These are phyloP conservation scores for Enteromius paludinosus DNA, from an alignment of 2,797 vertebrate species.

Conservation along the genomic window DNA sequence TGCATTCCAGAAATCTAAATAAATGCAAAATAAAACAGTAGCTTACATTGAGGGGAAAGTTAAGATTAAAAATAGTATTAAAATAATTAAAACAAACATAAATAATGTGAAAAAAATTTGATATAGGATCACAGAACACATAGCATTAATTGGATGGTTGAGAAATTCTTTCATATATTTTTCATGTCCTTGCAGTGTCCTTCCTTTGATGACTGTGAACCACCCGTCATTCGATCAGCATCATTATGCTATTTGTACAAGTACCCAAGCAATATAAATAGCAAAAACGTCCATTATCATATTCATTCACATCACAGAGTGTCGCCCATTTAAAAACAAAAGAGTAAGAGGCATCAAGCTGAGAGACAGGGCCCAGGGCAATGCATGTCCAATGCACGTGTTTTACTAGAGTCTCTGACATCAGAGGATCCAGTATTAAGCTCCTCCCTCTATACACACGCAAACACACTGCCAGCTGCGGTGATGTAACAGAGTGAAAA, in stretches of 20 bases:
- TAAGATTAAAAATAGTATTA: neutral
- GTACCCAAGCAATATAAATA: slow-evolving; percentile 3
- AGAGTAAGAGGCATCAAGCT: neutral
- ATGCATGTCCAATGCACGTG: slow-evolving; percentile 66
- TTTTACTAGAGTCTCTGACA: slow-evolving; percentile 63
- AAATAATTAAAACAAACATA: neutral
- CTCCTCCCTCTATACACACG: slow-evolving; percentile 18
- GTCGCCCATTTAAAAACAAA: slow-evolving; percentile 1
- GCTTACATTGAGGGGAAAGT: neutral
- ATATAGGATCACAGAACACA: neutral
- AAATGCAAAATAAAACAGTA: neutral
- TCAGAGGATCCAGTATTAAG: slow-evolving; percentile 57
- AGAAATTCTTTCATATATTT: slow-evolving; percentile 17
- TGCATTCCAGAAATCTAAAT: neutral
- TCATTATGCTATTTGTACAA: slow-evolving; percentile 17
- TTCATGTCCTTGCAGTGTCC: slow-evolving; percentile 16
- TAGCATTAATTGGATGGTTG: neutral
- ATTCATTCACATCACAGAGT: slow-evolving; percentile 22
- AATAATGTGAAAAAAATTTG: too few relatives aligned
- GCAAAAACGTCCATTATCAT: slow-evolving; percentile 24
- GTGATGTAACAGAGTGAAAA: slow-evolving; percentile 76
- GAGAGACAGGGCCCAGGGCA: slow-evolving; percentile 13
- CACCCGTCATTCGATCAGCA: slow-evolving; percentile 12
- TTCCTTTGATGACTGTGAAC: neutral
- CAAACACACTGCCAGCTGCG: slow-evolving; percentile 45